Percentiles rank a stretch among this genome's conserved stretches.
Conservation (phyloP, 2,113 vertebrate species). For the Cebus imitator region DNA sequence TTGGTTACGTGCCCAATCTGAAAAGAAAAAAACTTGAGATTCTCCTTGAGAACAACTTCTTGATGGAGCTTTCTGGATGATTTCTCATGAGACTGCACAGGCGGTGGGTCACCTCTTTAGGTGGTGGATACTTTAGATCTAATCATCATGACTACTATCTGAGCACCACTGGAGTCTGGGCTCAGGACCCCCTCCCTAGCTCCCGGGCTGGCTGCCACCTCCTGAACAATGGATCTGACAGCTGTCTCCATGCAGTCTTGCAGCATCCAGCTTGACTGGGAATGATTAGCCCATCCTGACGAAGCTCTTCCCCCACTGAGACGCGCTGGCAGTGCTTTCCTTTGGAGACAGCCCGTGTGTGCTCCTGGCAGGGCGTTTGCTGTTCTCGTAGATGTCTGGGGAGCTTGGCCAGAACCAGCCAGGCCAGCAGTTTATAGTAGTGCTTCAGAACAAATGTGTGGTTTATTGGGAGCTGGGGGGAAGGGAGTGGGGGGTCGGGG, state of each 20-base stretch:
- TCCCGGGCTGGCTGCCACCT: background rate
- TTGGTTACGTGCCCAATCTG: conserved; percentile 37
- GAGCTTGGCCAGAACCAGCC: background rate
- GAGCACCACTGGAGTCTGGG: background rate
- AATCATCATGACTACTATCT: background rate
- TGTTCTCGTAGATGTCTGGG: conserved; percentile 19
- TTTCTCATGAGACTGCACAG: conserved; percentile 35
- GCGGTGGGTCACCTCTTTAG: conserved; percentile 24
- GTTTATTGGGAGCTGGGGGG: background rate
- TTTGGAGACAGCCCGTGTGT: background rate
- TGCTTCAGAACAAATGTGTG: background rate
- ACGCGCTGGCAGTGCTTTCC: background rate
- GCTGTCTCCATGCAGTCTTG: conserved; percentile 35
- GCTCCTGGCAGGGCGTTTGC: background rate
- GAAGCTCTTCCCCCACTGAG: background rate
- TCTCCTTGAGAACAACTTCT: conserved; percentile 5
- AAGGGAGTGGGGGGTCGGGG: too few relatives aligned
- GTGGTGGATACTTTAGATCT: background rate
- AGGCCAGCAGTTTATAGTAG: background rate
- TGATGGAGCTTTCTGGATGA: conserved; percentile 15
- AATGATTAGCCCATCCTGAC: conserved; percentile 35
- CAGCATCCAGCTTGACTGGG: conserved; percentile 47
- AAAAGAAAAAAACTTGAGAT: conserved; percentile 9
- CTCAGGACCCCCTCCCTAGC: background rate
- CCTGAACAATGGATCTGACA: background rate